A percentile compares a stretch with the other conserved stretches of the same genome.
phyloP scores from a whole-genome alignment of 2,797 vertebrate species.

The Premnoplex brunnescens region DNA sequence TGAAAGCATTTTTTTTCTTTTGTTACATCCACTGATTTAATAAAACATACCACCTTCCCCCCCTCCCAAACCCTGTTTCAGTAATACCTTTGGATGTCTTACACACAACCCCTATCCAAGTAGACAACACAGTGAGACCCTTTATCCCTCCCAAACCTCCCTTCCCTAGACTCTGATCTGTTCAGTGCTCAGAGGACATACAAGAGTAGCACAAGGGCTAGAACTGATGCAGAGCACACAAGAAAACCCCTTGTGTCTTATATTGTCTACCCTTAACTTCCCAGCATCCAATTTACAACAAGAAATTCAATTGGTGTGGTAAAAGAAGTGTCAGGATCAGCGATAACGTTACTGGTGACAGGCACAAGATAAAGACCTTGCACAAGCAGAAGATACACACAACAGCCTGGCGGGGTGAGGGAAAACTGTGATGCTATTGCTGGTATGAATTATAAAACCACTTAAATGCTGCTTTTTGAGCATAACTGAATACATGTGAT shows the following conservation, averaged over 20 bases:
- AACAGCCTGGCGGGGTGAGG: background rate
- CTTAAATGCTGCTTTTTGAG: background rate
- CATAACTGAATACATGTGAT: background rate
- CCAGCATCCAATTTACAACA: background rate
- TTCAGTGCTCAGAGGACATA: background rate
- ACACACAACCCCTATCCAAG: background rate
- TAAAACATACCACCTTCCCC: background rate
- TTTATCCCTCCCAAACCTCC: background rate
- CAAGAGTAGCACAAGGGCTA: background rate
- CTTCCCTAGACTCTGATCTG: background rate
- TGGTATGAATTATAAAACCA: conserved; percentile 29
- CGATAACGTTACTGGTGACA: background rate
- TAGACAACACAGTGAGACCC: background rate
- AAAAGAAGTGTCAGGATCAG: background rate
- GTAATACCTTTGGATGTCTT: background rate
- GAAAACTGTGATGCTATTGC: background rate
- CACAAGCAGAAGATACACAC: background rate
- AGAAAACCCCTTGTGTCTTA: background rate
- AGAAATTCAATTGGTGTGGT: background rate
- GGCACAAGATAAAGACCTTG: background rate
- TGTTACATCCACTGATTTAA: background rate
- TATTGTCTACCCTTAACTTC: background rate
- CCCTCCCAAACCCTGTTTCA: background rate
- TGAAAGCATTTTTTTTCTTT: background rate
- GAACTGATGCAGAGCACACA: background rate